Evolutionary conservation across 2,113 vertebrate species (phyloP).

Genomic region (Neogobius melanostomus): DNA sequence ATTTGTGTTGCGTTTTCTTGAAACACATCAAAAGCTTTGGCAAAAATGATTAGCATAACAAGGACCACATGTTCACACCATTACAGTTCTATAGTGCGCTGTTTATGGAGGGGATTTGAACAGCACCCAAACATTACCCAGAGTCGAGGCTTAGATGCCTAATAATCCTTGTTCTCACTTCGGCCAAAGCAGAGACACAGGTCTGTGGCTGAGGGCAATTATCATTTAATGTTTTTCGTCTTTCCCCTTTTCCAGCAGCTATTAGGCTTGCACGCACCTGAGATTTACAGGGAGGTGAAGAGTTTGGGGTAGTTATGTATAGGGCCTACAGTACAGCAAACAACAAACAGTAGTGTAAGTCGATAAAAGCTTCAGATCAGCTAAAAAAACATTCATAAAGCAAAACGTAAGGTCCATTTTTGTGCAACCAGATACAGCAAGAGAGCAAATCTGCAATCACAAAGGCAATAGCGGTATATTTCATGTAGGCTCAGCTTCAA

Average conservation of each 20-base stretch:
- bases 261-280: conserved; percentile 74
- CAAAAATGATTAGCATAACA: conserved; percentile 70
- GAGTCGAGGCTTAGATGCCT: conserved; percentile 49
- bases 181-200: conserved; percentile 60
- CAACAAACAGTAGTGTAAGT: conserved; percentile 32
- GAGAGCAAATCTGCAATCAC: too few species aligned
- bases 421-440: too few species aligned
- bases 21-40: conserved; percentile 43
- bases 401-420: too few species aligned
- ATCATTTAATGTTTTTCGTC: conserved; percentile 75
- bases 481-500: too few species aligned
- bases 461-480: too few species aligned
- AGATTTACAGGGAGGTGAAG: conserved; percentile 41
- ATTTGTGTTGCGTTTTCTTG: conserved; percentile 19
- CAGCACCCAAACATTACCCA: conserved; percentile 62
- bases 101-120: conserved; percentile 66
- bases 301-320: background rate
- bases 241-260: conserved; percentile 70
- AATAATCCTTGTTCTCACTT: conserved; percentile 62
- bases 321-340: conserved; percentile 28
- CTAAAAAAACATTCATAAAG: too few species aligned
- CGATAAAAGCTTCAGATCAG: background rate
- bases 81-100: conserved; percentile 46
- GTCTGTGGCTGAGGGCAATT: conserved; percentile 69
- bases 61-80: conserved; percentile 67